A percentile compares a stretch with the other conserved stretches of the same genome.
These are phyloP conservation scores for Martes martes DNA, from an alignment of 2,113 vertebrate species.

Conservation along the genomic window DNA sequence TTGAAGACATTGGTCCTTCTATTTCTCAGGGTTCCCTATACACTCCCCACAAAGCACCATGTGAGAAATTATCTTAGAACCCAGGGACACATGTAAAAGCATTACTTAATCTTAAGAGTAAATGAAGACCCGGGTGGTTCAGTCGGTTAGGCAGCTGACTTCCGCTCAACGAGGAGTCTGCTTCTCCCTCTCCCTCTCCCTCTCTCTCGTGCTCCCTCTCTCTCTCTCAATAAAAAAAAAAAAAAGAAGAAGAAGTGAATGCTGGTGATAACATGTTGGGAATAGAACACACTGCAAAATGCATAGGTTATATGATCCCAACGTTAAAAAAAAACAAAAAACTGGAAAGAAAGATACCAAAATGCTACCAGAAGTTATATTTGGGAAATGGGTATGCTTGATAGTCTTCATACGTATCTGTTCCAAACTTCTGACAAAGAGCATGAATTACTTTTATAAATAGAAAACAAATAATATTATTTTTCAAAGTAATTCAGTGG, in stretches of 20 bases:
- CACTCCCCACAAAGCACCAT: neutral
- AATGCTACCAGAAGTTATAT: neutral
- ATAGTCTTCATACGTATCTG: neutral
- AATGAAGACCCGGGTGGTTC: neutral
- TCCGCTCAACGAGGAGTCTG: neutral
- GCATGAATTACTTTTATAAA: neutral
- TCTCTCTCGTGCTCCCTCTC: too few relatives aligned
- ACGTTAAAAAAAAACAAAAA: neutral
- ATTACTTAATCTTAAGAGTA: neutral
- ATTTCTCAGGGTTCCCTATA: neutral
- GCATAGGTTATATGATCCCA: neutral
- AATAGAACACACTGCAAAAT: neutral
- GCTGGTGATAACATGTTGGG: neutral
- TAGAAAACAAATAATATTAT: neutral
- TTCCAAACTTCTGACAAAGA: neutral
- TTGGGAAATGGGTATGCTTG: neutral
- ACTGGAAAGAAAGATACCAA: neutral
- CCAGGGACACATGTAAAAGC: neutral
- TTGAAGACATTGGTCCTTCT: neutral
- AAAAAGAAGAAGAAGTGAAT: neutral
- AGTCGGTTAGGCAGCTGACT: neutral
- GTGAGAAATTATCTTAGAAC: neutral
- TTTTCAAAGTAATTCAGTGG: neutral
- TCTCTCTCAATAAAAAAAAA: neutral
- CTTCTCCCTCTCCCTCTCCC: neutral